Evolutionary conservation across 2,113 vertebrate genomes (phyloP).

Genomic region (Chionis minor): DNA sequence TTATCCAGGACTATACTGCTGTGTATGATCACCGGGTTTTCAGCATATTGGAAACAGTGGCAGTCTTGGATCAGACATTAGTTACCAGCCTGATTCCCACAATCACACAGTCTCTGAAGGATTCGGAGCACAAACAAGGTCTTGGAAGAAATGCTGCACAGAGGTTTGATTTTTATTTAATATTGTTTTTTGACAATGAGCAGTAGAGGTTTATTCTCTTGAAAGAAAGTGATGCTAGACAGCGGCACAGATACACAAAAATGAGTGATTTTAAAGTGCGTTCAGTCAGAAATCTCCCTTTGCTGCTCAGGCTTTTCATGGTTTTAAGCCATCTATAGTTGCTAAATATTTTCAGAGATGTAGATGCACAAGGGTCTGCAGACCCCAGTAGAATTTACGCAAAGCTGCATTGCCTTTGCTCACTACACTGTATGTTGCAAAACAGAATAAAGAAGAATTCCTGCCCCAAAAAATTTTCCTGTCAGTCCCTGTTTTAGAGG

Average conservation of each 20-base stretch:
- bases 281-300: not conserved
- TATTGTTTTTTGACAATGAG: not conserved
- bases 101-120: constrained; percentile 84
- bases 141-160: constrained; percentile 85
- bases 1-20: constrained; percentile 85
- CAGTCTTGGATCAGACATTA: constrained; percentile 76
- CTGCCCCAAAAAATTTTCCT: not conserved
- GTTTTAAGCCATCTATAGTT: not conserved
- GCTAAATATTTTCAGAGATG: not conserved
- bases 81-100: constrained; percentile 84
- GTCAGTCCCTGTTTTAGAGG: not conserved
- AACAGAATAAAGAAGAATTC: not conserved
- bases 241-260: not conserved
- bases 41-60: constrained; percentile 83
- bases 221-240: not conserved
- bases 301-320: not conserved
- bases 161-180: constrained; percentile 77
- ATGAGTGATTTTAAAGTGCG: not conserved
- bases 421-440: not conserved
- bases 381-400: not conserved
- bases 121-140: constrained; percentile 88
- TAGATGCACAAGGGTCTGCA: not conserved
- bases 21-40: constrained; percentile 87
- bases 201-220: not conserved
- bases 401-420: not conserved